phyloP scores from a whole-genome alignment of 2,797 vertebrate species.

The Diceros bicornis region DNA sequence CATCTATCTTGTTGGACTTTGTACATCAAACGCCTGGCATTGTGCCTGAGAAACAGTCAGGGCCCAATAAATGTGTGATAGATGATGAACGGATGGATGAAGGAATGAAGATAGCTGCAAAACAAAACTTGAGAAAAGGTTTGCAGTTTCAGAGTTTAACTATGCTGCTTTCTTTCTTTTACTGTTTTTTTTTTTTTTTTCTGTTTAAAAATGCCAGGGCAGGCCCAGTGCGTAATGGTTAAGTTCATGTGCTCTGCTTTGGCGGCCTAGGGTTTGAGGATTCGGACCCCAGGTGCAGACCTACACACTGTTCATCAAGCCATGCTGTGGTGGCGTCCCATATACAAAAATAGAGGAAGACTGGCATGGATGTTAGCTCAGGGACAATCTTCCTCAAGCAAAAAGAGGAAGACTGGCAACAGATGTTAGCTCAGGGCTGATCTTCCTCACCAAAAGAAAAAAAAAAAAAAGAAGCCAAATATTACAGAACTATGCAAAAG shows the following conservation, averaged over 20 bases:
- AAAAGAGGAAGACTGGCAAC: no score
- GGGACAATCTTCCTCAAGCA: no score
- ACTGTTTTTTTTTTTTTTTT: not conserved
- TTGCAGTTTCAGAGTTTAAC: conserved; percentile 27
- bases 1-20: not conserved
- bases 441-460: no score
- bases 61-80: not conserved
- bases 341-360: no score
- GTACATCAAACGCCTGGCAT: not conserved
- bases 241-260: no score
- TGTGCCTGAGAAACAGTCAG: not conserved
- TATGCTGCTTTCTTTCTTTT: not conserved
- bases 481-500: conserved; percentile 36
- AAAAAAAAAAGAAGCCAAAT: not conserved
- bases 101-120: not conserved
- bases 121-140: not conserved
- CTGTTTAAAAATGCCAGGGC: not conserved
- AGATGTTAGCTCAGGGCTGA: no score
- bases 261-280: no score
- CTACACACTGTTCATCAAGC: no score
- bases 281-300: no score
- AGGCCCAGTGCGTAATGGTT: no score
- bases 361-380: no score
- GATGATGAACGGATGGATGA: not conserved
- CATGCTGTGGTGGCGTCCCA: no score